Base-by-base conservation (phyloP, 1,140 invertebrate species). In the Hylaeus volcanicus region DNA sequence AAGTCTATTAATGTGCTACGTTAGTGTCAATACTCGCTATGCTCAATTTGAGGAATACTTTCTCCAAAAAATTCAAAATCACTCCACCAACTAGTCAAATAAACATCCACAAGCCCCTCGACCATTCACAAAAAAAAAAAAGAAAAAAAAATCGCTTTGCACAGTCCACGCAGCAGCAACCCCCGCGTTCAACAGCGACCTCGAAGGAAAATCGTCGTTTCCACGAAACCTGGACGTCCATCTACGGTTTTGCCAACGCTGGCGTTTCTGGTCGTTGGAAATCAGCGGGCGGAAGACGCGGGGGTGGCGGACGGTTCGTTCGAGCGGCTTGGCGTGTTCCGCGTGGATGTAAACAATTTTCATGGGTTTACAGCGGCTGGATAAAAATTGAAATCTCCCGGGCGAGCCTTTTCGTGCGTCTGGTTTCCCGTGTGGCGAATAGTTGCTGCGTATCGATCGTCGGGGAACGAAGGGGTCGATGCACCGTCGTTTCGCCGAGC, bases 331-430 rank as follows among this genome's bases (percentile, higher is more conserved):
- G 15, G 3, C 26, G n/a, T 1, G 37, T 55, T 69, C 26, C 26
- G 26, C 26, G 26, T 26, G 65, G 45, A 48, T 74, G 75, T 84
- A 81, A 85, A 73, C 69, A 84, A 77, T 81, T 81, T 84, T 69
- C 74, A 85, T 63, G 71, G 26, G 61, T 70, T n/a, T 39, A 41
- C 43, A 2, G 14, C 0, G 68, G 55, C 26, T 26, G 68, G 60
- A 66, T 80, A 79, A 84, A 88, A 88, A 81, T 87, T 87, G 83
- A 86, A 88, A 86, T 83, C 86, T 86, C 65, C 61, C 79, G 83
- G 74, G 74, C 58, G 64, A 51, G 71, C 65, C 68, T 83, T 86
- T 75, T 82, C 75, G 72, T 74, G 61, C 63, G 75, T 83, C 71
- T 65, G 48, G 45, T 65, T 69, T 26, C 70, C 26, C 74, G 60